These are phyloP conservation scores for Pampus argenteus DNA, from an alignment of 2,797 vertebrate species.

Conservation along the genomic window DNA sequence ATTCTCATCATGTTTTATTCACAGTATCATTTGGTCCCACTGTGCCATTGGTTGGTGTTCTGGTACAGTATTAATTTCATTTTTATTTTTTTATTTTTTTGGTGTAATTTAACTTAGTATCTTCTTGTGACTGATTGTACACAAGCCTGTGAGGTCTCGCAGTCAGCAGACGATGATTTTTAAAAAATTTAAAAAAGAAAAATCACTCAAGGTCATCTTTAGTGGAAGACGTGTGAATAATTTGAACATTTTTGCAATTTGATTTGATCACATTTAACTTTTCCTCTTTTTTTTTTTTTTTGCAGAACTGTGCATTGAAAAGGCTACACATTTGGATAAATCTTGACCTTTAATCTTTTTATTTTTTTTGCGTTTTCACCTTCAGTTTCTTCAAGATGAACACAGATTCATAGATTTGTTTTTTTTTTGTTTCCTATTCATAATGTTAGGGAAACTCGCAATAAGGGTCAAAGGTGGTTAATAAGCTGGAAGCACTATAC, in stretches of 20 bases:
- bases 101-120: conserved; percentile 16
- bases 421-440: conserved; percentile 57
- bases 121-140: conserved; percentile 25
- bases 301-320: conserved; percentile 31
- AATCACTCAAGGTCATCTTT: conserved; percentile 45
- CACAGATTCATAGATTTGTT: conserved; percentile 42
- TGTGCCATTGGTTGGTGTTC: conserved; percentile 35
- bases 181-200: conserved; percentile 9
- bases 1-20: no score
- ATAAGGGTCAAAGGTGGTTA: conserved; percentile 65
- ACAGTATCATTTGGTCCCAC: conserved; percentile 12
- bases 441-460: conserved; percentile 32
- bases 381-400: conserved; percentile 40
- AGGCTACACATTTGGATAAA: conserved; percentile 33
- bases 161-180: conserved; percentile 15
- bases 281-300: conserved; percentile 27
- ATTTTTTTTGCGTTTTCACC: conserved; percentile 29
- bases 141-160: neutral
- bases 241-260: conserved; percentile 23
- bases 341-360: conserved; percentile 51
- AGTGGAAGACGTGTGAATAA: conserved; percentile 9
- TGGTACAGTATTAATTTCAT: conserved; percentile 34
- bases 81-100: conserved; percentile 18
- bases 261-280: conserved; percentile 56
- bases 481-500: conserved; percentile 59